These are phyloP conservation scores for Adelognathus sp. DNA, from an alignment of 2,888 invertebrate genomes.

Conservation along the genomic window DNA sequence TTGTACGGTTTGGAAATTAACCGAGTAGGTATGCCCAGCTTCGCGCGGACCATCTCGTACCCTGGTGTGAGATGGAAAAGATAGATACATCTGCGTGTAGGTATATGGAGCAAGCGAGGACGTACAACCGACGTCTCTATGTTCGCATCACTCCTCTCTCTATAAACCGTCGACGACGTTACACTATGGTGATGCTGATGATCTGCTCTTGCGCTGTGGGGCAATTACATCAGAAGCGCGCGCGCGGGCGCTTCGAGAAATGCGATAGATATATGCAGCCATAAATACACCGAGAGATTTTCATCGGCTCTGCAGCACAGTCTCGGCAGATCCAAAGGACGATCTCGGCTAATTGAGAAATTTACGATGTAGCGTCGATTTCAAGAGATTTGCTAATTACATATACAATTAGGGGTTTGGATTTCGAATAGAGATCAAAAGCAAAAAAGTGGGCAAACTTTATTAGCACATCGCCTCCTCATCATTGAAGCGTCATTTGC, in stretches of 20 bases:
- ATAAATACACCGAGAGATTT: neutral
- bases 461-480: no score
- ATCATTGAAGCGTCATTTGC: no score
- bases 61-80: conserved; percentile 6
- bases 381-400: no score
- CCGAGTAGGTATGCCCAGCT: conserved; percentile 16
- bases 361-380: neutral
- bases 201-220: conserved; percentile 36
- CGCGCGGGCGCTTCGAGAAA: conserved; percentile 31
- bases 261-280: conserved; percentile 28
- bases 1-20: conserved; percentile 57
- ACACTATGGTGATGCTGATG: conserved; percentile 29
- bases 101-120: conserved; percentile 34
- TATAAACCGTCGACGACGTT: neutral
- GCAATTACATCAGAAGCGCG: conserved; percentile 53
- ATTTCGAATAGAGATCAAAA: no score
- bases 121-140: neutral
- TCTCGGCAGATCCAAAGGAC: neutral
- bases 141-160: neutral
- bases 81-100: neutral
- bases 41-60: conserved; percentile 3
- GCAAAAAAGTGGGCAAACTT: no score
- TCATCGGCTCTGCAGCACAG: neutral
- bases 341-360: neutral
- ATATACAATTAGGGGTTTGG: no score